phyloP scores from a whole-genome alignment of 2,113 vertebrate genomes.

The Capreolus pygargus region DNA sequence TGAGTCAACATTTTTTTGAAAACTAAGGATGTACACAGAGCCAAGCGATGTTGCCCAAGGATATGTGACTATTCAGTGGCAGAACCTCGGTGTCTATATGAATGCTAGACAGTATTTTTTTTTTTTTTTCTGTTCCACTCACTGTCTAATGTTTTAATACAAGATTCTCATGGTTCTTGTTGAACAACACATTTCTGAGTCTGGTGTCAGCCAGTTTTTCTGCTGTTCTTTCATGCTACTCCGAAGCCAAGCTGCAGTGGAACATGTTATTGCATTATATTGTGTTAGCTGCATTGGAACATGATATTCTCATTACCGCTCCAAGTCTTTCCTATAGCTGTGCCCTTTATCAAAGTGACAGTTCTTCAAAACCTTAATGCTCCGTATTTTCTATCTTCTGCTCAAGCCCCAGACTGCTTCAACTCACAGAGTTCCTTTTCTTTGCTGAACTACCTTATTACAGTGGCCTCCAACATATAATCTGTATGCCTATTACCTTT shows the following conservation, averaged over 20 bases:
- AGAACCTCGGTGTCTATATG: neutral
- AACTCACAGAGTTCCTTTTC: neutral
- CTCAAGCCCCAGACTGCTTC: neutral
- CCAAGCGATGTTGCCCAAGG: neutral
- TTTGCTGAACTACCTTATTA: neutral
- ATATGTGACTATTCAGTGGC: neutral
- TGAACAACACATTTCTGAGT: neutral
- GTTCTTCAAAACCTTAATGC: neutral
- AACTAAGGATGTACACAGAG: neutral
- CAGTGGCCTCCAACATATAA: neutral
- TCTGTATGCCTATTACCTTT: neutral
- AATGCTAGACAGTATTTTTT: neutral
- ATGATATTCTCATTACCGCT: neutral
- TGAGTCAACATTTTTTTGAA: neutral
- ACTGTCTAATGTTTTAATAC: neutral
- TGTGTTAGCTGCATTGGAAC: neutral
- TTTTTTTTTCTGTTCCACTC: neutral
- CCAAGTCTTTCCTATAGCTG: neutral
- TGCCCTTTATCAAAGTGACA: neutral
- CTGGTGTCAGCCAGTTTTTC: neutral
- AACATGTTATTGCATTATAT: neutral
- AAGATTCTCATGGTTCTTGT: neutral
- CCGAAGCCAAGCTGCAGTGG: neutral
- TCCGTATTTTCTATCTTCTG: neutral
- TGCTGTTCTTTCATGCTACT: neutral